These are phyloP conservation scores for Syndactyla subalaris DNA, from an alignment of 2,797 vertebrate genomes.

Conservation along the genomic window DNA sequence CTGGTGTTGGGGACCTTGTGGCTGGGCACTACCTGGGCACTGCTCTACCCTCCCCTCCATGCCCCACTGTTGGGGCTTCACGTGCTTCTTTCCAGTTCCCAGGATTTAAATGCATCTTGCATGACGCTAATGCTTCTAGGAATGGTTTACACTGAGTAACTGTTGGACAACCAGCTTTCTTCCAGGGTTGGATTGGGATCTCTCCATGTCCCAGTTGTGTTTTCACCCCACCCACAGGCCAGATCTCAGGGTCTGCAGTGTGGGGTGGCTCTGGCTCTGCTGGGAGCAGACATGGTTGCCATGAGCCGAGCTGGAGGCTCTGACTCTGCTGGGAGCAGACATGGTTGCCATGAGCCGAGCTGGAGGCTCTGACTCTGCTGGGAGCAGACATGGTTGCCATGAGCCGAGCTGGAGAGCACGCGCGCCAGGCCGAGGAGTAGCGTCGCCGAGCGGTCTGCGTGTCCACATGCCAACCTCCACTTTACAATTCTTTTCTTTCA, in stretches of 20 bases:
- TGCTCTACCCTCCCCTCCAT: not conserved
- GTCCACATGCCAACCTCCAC: conserved; percentile 15
- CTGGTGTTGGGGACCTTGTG: not conserved
- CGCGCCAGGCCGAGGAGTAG: not conserved
- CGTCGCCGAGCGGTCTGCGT: not conserved
- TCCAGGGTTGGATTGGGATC: not conserved
- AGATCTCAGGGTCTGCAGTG: not conserved
- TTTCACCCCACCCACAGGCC: not conserved
- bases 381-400: not conserved
- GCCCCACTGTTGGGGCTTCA: fast-evolving
- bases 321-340: not conserved
- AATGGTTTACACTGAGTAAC: fast-evolving
- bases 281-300: not conserved
- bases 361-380: not conserved
- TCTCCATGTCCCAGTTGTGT: not conserved
- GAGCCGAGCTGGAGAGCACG: not conserved
- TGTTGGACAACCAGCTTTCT: not conserved
- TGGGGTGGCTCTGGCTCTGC: not conserved
- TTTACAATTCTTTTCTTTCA: conserved; percentile 75
- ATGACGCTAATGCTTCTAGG: fast-evolving
- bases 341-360: not conserved
- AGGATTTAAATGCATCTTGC: fast-evolving
- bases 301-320: not conserved
- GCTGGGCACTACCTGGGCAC: no score
- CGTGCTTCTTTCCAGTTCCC: fast-evolving